Base-by-base conservation (phyloP, 1,140 invertebrate species). In the Drosophila grimshawi region DNA sequence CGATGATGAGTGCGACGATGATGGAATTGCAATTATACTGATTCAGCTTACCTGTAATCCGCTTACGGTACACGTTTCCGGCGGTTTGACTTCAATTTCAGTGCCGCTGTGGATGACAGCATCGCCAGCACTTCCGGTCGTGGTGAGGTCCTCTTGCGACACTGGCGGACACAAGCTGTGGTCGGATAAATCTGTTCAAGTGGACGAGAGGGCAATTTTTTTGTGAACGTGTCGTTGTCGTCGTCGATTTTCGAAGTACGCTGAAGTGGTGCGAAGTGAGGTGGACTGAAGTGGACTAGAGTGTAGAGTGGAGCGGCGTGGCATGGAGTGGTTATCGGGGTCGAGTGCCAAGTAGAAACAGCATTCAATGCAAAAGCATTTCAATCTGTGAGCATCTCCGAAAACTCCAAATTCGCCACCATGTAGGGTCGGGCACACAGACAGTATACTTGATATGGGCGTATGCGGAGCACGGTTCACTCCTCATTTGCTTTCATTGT, bases 11-110 rank as follows among this genome's bases (percentile, higher is more conserved):
- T 75, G 64, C 68, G 78, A 74, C 77, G 68, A 78, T 77, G 78
- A 76, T 80, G 68, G 69, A 80, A 82, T 86, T 83, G 75, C 78
- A 83, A 83, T 80, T 83, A 83, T 78, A 77, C 68, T 81, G 78
- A 74, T 80, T 80, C 62, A 66, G 81, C 90, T 88, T 91, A 94
- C 94, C 93, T 94, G 94, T 78, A 94, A 92, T 68, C 93, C 92
- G 78, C 93, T 93, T 43, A 94, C 93, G 6, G 93, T 83, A 76
- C 94, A 94, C 10, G 75, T 80, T 82, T 91, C 88, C 63, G 88
- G 72, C 76, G 88, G 78, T 71, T 91, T 91, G 57, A 83, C 78
- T 83, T 90, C 81, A 68, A 91, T 91, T 80, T 86, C 88, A 27
- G 86, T 90, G 41, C 79, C 81, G 52, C 79, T 85, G 66, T 86